Percentiles rank a stretch among this genome's conserved stretches.
These are phyloP conservation scores for Polyodon spathula DNA, from an alignment of 2,113 vertebrate species.

Conservation along the genomic window DNA sequence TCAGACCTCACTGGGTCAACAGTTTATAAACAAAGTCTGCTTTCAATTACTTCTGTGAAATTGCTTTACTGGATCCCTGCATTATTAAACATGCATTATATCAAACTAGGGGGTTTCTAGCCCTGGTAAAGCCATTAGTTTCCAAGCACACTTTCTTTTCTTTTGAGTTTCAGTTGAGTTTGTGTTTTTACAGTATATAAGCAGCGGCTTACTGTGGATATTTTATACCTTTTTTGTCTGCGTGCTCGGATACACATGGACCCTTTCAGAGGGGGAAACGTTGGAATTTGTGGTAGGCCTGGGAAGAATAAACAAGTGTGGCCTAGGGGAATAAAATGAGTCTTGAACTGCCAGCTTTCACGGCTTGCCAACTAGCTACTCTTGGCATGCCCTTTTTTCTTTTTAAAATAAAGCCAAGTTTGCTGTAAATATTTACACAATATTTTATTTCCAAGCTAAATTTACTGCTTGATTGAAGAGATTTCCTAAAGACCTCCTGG, in stretches of 20 bases:
- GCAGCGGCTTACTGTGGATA: slow-evolving; percentile 46
- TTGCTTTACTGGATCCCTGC: slow-evolving; percentile 66
- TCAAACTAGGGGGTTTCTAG: slow-evolving; percentile 71
- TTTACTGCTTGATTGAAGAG: slow-evolving; percentile 30
- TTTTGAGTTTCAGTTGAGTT: slow-evolving; percentile 39
- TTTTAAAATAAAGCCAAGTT: slow-evolving; percentile 32
- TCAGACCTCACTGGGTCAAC: slow-evolving; percentile 58
- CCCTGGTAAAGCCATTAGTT: slow-evolving; percentile 45
- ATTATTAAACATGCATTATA: slow-evolving; percentile 86
- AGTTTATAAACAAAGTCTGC: slow-evolving; percentile 69
- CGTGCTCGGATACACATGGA: slow-evolving; percentile 32
- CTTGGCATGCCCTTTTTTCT: no score
- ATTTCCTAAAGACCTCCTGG: slow-evolving; percentile 42
- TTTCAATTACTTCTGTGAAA: slow-evolving; percentile 82
- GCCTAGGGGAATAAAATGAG: no score
- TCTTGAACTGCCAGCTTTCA: no score
- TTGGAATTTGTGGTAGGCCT: slow-evolving; percentile 39
- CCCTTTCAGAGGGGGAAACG: slow-evolving; percentile 35
- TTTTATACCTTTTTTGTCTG: slow-evolving; percentile 36
- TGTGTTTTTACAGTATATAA: slow-evolving; percentile 47
- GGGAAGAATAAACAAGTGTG: slow-evolving; percentile 44
- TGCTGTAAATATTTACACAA: slow-evolving; percentile 31
- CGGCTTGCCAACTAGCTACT: no score
- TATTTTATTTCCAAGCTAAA: slow-evolving; percentile 28
- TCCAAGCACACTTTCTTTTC: slow-evolving; percentile 33